These are phyloP conservation scores for Rotaria sp. DNA, from an alignment of 2,888 invertebrate genomes.

Conservation along the genomic window DNA sequence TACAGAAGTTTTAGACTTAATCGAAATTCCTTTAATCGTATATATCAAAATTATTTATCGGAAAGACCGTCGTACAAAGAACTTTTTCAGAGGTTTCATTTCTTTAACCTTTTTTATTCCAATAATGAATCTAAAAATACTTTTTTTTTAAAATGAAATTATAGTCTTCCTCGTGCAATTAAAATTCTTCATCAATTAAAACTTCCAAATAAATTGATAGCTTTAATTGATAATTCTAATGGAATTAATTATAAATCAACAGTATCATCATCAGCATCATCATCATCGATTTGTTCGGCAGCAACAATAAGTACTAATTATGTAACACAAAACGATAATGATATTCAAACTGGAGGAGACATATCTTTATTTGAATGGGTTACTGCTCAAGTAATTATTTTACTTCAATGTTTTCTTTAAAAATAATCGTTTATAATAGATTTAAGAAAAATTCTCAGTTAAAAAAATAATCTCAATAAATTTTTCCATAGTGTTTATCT, in stretches of 20 bases:
- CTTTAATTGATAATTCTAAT: background rate
- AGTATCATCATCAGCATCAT: background rate
- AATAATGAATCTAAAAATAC: background rate
- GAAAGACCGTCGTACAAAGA: conserved; percentile 67
- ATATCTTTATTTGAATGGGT: conserved; percentile 76
- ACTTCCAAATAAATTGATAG: background rate
- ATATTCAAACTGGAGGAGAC: conserved; percentile 13
- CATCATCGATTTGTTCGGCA: background rate
- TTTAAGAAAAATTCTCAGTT: too few relatives aligned
- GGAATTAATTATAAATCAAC: background rate
- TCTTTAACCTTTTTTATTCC: conserved; percentile 26
- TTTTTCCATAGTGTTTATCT: too few relatives aligned
- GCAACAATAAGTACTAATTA: background rate
- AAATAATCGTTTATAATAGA: too few relatives aligned
- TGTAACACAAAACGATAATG: conserved; percentile 58
- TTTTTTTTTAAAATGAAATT: background rate
- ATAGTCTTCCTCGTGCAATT: conserved; percentile 15
- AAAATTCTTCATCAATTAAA: background rate
- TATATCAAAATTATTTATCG: conserved; percentile 68
- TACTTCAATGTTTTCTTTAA: too few relatives aligned
- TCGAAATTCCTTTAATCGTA: conserved; percentile 67
- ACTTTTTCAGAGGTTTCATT: conserved; percentile 58
- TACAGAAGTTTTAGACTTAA: conserved; percentile 66
- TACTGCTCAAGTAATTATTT: conserved; percentile 61
- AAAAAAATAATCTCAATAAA: too few relatives aligned